Base-by-base conservation (phyloP, 53 echinoderm and acorn worm species). In the Luidia sarsii region DNA sequence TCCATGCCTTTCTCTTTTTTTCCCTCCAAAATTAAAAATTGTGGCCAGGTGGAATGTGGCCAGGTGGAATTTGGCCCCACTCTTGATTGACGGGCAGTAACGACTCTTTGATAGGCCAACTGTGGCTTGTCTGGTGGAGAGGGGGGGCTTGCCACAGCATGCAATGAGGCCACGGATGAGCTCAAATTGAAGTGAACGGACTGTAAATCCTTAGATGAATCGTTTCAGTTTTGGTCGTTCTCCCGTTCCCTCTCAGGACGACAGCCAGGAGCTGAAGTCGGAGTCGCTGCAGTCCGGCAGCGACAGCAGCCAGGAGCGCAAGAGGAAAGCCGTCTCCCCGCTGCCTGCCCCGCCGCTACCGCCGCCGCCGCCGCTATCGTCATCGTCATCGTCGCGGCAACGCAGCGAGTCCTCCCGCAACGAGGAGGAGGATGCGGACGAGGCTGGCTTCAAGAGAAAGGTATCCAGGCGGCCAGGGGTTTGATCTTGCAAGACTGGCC, bases 261-360 rank as follows among this genome's bases (percentile, higher is more conserved):
- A 77, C 45, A 46, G 60, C 37, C 59, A 77, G 25, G 77, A 77
- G 37, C 24, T 25, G 1, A 77, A 77, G 55, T 59, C 45, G 0
- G 77, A 77, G 1, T 60, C 20, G 31, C 61, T 9, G 43, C 55
- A 48, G 30, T 53, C 81, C 14, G 52, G 67, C 30, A 36, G 21
- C 3, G 82, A 82, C 67, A 55, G 56, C 70, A 68, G 54, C 43
- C 32, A 35, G 18, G 82, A 82, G 37, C 53, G 68, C 27, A 82
- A 82, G 43, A 37, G 68, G 39, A 82, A 82, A 57, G 55, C 22
- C 32, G 38, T 68, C 38, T 82, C 82, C 8, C 82, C 82, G 27
- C 69, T 82, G 14, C 52, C 82, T 15, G 6, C 81, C 50, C 39
- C 48, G 1, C 29, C 62, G 29, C 37, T 66, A 80, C 50, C 29